Evolutionary conservation across 2,888 invertebrate species (phyloP), one percentile per base, ranked within the genome.

Genomic region (Helleia helle): DNA sequence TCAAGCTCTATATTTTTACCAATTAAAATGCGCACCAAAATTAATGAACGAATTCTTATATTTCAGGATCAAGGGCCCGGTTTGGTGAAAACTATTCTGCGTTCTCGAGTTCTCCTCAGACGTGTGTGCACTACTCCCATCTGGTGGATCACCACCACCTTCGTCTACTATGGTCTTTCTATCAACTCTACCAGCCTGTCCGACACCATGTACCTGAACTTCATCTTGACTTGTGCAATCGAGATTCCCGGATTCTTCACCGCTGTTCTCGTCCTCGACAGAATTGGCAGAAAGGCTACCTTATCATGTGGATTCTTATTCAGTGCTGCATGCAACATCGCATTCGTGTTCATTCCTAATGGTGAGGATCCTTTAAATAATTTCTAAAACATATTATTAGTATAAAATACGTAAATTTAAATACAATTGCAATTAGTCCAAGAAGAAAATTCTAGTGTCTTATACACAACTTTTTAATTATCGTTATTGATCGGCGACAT

Each of bases 141-240:
- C 51, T 92, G 92, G 77, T 93, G 93, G 93, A 88, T 93, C 37
- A 90, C 92, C 1, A 90, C 91, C 48, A 90, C 91, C 0, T 89
- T 94, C 52, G 89, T 93, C 7, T 94, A 92, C 71, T 93, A 92
- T 56, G 94, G 94, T 0, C 73, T 94, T 12, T 91, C 92, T 9
- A 81, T 94, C 47, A 93, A 92, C 71, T 90, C 93, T 0, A 91
- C 92, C 1, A 85, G 89, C 1, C 74, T 94, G 24, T 88, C 89
- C 3, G 92, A 92, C 13, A 88, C 91, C 56, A 90, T 90, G 65
- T 91, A 93, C 62, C 59, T 91, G 3, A 94, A 93, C 71, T 94
- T 56, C 59, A 90, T 93, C 31, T 59, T 89, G 39, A 88, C 89
- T 0, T 74, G 86, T 1, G 66, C 87, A 11, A 87, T 91, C 12